Conservation (phyloP, 35 echinoderm and acorn worm genomes). For the Ptychodera flava region DNA sequence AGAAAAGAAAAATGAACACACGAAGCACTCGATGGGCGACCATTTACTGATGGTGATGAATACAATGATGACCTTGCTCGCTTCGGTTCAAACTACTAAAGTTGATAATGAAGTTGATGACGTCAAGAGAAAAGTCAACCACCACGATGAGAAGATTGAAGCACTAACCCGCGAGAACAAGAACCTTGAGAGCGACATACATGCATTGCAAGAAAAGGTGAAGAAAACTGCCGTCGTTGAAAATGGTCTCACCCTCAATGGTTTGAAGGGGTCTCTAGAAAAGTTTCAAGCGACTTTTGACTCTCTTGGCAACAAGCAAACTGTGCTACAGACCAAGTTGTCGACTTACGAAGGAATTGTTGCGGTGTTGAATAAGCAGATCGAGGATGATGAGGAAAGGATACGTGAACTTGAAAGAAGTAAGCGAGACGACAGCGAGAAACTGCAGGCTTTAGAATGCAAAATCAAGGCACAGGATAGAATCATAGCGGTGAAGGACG, state of each 20-base stretch:
- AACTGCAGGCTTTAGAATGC: not conserved
- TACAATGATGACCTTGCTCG: not conserved
- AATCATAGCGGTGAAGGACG: slow-evolving; percentile 22
- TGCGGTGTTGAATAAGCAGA: not conserved
- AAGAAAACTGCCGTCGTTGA: not conserved
- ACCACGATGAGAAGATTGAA: not conserved
- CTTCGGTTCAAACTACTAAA: not conserved
- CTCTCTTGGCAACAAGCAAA: not conserved
- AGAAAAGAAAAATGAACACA: not conserved
- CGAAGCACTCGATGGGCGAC: not conserved
- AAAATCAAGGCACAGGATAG: not conserved
- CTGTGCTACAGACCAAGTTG: not conserved
- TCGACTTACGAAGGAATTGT: not conserved
- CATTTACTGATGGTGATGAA: not conserved
- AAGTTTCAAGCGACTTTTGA: not conserved
- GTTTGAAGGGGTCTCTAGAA: not conserved
- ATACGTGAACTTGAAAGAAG: not conserved
- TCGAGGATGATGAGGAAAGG: not conserved
- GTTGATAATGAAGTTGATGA: not conserved
- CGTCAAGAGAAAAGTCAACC: not conserved
- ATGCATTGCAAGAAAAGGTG: not conserved
- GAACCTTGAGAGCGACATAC: not conserved
- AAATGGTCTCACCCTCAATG: not conserved
- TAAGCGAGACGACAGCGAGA: not conserved
- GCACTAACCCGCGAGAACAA: not conserved